These are phyloP conservation scores for Grammomys dolichurus DNA, from an alignment of 2,113 vertebrate genomes.

Conservation along the genomic window DNA sequence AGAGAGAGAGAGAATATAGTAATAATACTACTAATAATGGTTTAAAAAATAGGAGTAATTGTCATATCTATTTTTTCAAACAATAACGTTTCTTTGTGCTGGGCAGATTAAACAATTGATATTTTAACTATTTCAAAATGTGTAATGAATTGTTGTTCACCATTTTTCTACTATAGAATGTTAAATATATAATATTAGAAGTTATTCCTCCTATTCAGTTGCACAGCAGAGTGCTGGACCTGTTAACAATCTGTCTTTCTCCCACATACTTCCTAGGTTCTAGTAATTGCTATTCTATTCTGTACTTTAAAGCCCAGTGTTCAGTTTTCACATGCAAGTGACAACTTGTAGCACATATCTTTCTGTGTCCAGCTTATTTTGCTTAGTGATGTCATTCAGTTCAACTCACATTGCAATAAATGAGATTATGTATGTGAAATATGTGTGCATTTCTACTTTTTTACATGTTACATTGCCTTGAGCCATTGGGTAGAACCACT, in stretches of 20 bases:
- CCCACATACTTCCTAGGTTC: background rate
- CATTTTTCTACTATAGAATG: background rate
- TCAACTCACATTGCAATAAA: background rate
- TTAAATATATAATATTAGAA: background rate
- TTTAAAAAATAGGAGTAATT: background rate
- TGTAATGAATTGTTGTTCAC: background rate
- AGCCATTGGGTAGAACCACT: background rate
- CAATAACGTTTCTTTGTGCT: background rate
- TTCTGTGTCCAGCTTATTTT: background rate
- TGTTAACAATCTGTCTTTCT: background rate
- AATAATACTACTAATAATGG: background rate
- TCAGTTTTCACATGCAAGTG: background rate
- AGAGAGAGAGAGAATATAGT: too few relatives aligned
- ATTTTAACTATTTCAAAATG: background rate
- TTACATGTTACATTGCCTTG: background rate
- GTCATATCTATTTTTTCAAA: background rate
- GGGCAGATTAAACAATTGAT: background rate
- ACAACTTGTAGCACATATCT: background rate
- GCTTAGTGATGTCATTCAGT: background rate
- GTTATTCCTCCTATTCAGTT: background rate
- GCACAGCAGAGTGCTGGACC: background rate
- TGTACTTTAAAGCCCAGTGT: background rate
- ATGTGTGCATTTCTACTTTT: background rate
- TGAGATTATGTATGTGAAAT: background rate
- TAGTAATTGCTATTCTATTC: background rate